Base-by-base conservation (phyloP, 2,797 vertebrate genomes). In the Pipistrellus pygmaeus region DNA sequence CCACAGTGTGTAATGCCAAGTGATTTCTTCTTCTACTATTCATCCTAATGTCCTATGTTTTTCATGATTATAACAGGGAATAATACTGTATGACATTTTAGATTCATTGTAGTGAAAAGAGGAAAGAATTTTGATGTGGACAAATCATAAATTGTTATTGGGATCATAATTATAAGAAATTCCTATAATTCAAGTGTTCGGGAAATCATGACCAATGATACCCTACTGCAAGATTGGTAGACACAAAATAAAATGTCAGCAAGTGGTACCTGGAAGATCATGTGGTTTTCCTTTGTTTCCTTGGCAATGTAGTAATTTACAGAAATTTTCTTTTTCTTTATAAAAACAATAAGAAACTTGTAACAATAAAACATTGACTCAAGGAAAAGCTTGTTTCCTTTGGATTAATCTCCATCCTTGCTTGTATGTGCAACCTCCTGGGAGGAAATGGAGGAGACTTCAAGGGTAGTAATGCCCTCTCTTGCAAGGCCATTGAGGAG, bases 121-220 rank as follows among this genome's bases (percentile, higher is more conserved):
- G 86, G 73, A 96, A 97, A 96, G 76, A 77, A 96, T 72, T 97
- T 93, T 97, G 83, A 94, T 95, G 81, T 88, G 87, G 94, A 90
- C 91, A 97, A 97, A 69, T 95, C 95, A 97, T 96, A 97, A 98
- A 97, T 85, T 92, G 92, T 97, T 97, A 97, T 93, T 92, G 72
- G 95, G 92, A 96, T 97, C 97, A 98, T 97, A 96, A 97, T 75
- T 66, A 97, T 91, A 62, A 69, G 60, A 94, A 96, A 97, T 97
- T 95, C 85, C 94, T 96, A 95, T 96, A 96, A 96, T 82, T 69
- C 96, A 93, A 87, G 51, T 86, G 92, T 97, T 97, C 83, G 93
- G 92, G 62, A 95, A 97, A 93, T 96, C 95, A 96, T 87, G 71
- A 71, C 1, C 8, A 88, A 60, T 96, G 80, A 71, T 69, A 46